Conservation (phyloP, 1,140 invertebrate genomes). For the Heliconius congener region DNA sequence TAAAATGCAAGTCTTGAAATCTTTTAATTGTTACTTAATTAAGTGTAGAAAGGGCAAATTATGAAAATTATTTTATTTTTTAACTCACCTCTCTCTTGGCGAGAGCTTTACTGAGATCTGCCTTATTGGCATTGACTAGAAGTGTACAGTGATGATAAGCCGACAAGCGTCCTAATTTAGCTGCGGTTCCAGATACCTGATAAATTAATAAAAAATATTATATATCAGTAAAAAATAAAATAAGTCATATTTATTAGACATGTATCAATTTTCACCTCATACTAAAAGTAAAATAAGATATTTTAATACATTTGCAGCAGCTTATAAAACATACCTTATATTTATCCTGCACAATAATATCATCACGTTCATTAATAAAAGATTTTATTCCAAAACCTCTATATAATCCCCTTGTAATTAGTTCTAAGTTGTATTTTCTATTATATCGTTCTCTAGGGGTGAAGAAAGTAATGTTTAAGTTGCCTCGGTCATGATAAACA, state of each 20-base stretch:
- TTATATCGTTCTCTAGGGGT: constrained; percentile 89
- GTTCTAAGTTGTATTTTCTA: constrained; percentile 91
- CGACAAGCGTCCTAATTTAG: constrained; percentile 91
- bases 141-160: constrained; percentile 98
- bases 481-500: constrained; percentile 97
- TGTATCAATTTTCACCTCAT: not conserved
- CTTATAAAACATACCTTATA: constrained; percentile 87
- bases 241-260: not conserved
- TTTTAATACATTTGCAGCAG: not conserved
- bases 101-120: constrained; percentile 85
- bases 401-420: constrained; percentile 90
- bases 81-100: constrained; percentile 86
- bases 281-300: not conserved
- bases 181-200: constrained; percentile 94
- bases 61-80: not conserved
- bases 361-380: constrained; percentile 89
- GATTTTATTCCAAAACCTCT: constrained; percentile 90
- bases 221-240: not conserved
- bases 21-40: not conserved
- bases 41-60: not conserved
- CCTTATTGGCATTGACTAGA: constrained; percentile 91
- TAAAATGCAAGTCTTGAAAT: not conserved
- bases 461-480: constrained; percentile 96
- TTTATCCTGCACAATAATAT: constrained; percentile 90
- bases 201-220: constrained; percentile 45